Evolutionary conservation across 2,797 vertebrate species (phyloP).

Genomic region (Galaxias olidus): DNA sequence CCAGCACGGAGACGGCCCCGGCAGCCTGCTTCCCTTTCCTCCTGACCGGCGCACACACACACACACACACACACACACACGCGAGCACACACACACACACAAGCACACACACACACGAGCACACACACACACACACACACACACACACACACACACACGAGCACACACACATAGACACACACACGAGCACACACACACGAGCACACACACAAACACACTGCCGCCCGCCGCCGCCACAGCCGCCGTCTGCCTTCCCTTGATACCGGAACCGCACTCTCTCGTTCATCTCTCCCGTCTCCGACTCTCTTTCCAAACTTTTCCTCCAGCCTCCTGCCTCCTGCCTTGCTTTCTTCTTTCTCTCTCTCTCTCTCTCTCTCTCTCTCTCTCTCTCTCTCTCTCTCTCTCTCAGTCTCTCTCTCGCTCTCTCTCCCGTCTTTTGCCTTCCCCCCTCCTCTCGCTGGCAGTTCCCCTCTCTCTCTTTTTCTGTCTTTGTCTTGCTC

Average conservation of each 20-base stretch:
- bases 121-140: slow-evolving; percentile 17
- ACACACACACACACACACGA: background rate
- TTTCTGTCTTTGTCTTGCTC: slow-evolving; percentile 35
- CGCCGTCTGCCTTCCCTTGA: slow-evolving; percentile 66
- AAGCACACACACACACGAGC: slow-evolving; percentile 38
- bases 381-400: slow-evolving; percentile 34
- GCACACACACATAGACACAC: slow-evolving; percentile 1
- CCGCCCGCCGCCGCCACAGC: slow-evolving; percentile 60
- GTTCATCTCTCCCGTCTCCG: slow-evolving; percentile 64
- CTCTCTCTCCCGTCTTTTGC: slow-evolving; percentile 15
- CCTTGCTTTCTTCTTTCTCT: slow-evolving; percentile 19
- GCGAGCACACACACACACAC: slow-evolving; percentile 35
- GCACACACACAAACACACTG: slow-evolving; percentile 24
- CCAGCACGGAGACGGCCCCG: slow-evolving; percentile 66
- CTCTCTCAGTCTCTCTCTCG: slow-evolving; percentile 26
- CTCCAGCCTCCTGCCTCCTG: slow-evolving; percentile 29
- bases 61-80: slow-evolving; percentile 26
- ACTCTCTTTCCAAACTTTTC: slow-evolving; percentile 63
- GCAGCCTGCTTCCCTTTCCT: slow-evolving; percentile 73
- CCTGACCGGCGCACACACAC: slow-evolving; percentile 51
- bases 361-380: background rate
- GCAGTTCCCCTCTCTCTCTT: slow-evolving; percentile 21
- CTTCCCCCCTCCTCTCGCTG: slow-evolving; percentile 13
- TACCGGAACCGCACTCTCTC: slow-evolving; percentile 57
- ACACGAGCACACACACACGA: background rate